A percentile compares a stretch with the other conserved stretches of the same genome.
These are phyloP conservation scores for Odontamblyopus lacepedii DNA, from an alignment of 2,797 vertebrate species.

Conservation along the genomic window DNA sequence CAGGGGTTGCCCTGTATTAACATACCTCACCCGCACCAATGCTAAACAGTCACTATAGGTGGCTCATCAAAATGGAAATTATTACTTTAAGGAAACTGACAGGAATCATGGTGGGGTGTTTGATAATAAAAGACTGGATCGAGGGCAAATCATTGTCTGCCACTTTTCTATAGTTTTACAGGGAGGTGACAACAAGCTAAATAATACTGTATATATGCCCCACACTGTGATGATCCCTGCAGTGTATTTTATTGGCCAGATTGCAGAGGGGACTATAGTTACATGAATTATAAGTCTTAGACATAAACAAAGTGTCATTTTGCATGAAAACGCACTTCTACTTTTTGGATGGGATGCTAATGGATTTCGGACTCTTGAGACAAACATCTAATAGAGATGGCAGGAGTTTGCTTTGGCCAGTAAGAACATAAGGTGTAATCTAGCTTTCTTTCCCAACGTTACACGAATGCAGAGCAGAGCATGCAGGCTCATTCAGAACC, in stretches of 20 bases:
- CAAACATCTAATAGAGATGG: conserved; percentile 76
- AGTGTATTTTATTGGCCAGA: conserved; percentile 39
- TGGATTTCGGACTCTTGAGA: conserved; percentile 56
- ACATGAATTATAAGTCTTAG: conserved; percentile 22
- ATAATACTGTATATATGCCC: conserved; percentile 41
- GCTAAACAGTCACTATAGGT: conserved; percentile 69
- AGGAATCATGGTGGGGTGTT: conserved; percentile 58
- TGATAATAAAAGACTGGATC: conserved; percentile 59
- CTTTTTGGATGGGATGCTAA: conserved; percentile 25
- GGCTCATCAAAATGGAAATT: conserved; percentile 78
- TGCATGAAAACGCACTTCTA: conserved; percentile 22
- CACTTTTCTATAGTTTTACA: conserved; percentile 48
- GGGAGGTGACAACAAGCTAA: conserved; percentile 55
- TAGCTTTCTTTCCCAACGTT: conserved; percentile 84
- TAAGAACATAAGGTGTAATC: conserved; percentile 92
- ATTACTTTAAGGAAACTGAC: conserved; percentile 66
- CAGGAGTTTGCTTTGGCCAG: conserved; percentile 68
- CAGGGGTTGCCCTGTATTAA: conserved; percentile 67
- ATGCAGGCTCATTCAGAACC: conserved; percentile 76
- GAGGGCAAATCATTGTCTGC: conserved; percentile 48
- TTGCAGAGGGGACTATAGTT: conserved; percentile 31
- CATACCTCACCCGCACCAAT: conserved; percentile 62
- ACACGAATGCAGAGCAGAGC: conserved; percentile 76
- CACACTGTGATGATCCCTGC: conserved; percentile 36
- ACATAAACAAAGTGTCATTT: conserved; percentile 26